These are phyloP conservation scores for Agrochola lychnidis DNA, from an alignment of 2,888 invertebrate genomes.

Conservation along the genomic window DNA sequence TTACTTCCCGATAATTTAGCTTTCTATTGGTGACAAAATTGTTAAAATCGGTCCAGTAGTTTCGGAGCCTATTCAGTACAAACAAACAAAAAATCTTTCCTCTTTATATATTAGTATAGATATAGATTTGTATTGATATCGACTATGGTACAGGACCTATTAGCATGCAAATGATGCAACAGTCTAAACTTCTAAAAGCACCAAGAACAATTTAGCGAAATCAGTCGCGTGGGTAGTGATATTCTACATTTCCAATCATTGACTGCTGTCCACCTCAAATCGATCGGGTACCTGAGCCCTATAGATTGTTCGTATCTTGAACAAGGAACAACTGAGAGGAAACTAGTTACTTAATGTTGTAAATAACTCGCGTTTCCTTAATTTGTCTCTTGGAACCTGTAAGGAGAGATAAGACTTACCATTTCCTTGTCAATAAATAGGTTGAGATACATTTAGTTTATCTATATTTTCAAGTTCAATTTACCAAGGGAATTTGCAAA, in stretches of 20 bases:
- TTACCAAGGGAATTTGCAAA: conserved; percentile 25
- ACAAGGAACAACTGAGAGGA: conserved; percentile 50
- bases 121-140: background rate
- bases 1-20: no score
- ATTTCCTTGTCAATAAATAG: conserved; percentile 58
- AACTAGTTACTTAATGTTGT: conserved; percentile 46
- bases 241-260: conserved; percentile 49
- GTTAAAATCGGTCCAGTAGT: no score
- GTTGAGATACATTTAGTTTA: conserved; percentile 47
- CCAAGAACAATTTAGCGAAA: background rate
- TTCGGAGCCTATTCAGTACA: no score
- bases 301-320: conserved; percentile 53
- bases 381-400: conserved; percentile 58
- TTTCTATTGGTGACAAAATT: no score
- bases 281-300: conserved; percentile 36
- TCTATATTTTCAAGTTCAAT: conserved; percentile 46
- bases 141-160: background rate
- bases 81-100: no score
- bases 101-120: no score
- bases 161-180: conserved; percentile 17
- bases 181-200: background rate
- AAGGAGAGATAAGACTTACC: conserved; percentile 47
- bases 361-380: conserved; percentile 53
- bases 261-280: conserved; percentile 40
- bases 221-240: conserved; percentile 2